These are phyloP conservation scores for Agrochola litura DNA, from an alignment of 2,888 invertebrate species.

Conservation along the genomic window DNA sequence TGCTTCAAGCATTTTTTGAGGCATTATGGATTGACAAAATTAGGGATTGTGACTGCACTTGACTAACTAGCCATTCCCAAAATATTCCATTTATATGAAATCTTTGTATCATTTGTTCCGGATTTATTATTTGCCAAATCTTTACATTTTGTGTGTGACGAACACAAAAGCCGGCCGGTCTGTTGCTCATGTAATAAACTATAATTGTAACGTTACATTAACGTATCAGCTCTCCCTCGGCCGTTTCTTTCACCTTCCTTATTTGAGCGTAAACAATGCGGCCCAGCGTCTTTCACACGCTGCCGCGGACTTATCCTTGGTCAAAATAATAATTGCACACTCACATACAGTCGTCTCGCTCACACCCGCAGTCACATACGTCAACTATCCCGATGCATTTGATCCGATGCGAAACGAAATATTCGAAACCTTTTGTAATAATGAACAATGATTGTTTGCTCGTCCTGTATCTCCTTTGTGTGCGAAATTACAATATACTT, in stretches of 20 bases:
- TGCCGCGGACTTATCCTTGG: constrained; percentile 89
- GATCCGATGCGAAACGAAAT: constrained; percentile 90
- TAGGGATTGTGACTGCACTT: neutral
- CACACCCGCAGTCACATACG: constrained; percentile 82
- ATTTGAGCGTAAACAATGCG: constrained; percentile 90
- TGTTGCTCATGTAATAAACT: constrained; percentile 79
- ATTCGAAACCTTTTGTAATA: constrained; percentile 90
- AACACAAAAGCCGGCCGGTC: constrained; percentile 72
- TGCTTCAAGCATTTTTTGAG: constrained; percentile 27
- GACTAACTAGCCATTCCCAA: constrained; percentile 15
- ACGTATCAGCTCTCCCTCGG: constrained; percentile 81
- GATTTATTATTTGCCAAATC: constrained; percentile 57
- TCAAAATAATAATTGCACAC: constrained; percentile 90
- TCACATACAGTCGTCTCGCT: constrained; percentile 82
- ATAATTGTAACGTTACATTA: constrained; percentile 84
- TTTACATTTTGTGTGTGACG: constrained; percentile 52
- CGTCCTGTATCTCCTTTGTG: constrained; percentile 90
- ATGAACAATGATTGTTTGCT: constrained; percentile 91
- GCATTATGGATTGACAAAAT: constrained; percentile 22
- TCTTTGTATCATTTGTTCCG: constrained; percentile 54
- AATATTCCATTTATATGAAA: constrained; percentile 34
- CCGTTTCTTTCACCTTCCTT: constrained; percentile 87
- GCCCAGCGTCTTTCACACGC: constrained; percentile 89
- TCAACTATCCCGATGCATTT: constrained; percentile 87
- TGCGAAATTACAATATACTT: constrained; percentile 90